A percentile compares a stretch with the other conserved stretches of the same genome.
Evolutionary conservation across 2,797 vertebrate species (phyloP).

Genomic region (Falco cherrug): DNA sequence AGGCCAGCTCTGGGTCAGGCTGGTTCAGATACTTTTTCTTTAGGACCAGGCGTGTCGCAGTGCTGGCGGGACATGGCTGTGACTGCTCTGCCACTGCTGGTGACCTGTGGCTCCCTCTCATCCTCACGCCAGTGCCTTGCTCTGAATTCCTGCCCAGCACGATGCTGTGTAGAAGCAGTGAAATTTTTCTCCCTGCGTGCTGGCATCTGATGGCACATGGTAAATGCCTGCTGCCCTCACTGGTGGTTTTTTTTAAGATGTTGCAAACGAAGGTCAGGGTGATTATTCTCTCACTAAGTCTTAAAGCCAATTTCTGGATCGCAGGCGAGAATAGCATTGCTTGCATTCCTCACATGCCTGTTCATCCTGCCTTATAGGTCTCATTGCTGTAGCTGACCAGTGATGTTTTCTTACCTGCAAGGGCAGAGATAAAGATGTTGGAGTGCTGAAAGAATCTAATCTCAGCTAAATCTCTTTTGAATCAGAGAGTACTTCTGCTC

Average conservation of each 20-base stretch:
- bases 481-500: not conserved
- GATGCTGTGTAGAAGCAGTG: not conserved
- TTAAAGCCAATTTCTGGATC: constrained; percentile 57
- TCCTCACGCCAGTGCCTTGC: not conserved
- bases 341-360: constrained; percentile 22
- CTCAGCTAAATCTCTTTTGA: not conserved
- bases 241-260: not conserved
- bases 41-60: not conserved
- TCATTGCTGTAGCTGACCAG: not conserved
- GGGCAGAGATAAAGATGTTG: constrained; percentile 32
- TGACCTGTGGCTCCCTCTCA: not conserved
- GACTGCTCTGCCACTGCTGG: not conserved
- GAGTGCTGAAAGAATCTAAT: not conserved
- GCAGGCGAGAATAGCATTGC: constrained; percentile 1
- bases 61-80: not conserved
- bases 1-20: not conserved
- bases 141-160: not conserved
- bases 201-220: not conserved
- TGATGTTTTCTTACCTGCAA: constrained; percentile 43
- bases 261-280: not conserved
- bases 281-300: constrained; percentile 46
- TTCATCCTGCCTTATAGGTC: not conserved
- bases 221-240: not conserved
- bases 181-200: not conserved
- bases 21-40: not conserved